Evolutionary conservation across 1,140 invertebrate species (phyloP).

Genomic region (Trachelipus rathkii): DNA sequence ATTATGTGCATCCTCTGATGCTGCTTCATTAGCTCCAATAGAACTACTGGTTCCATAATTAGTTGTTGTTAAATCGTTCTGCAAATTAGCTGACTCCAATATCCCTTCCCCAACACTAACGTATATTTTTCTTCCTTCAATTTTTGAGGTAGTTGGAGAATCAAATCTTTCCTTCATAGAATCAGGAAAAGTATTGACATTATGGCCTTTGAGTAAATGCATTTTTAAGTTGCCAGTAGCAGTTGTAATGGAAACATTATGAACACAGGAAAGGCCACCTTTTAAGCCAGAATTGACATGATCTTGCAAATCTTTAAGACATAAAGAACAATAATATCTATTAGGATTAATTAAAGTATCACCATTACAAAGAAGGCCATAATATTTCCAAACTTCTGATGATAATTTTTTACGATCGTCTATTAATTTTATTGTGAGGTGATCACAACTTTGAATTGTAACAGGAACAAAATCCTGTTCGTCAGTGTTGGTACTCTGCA

Average conservation of each 20-base stretch:
- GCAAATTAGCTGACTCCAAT: no score
- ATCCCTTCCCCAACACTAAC: no score
- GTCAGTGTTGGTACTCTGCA: background rate
- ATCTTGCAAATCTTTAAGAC: background rate
- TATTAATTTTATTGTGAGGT: background rate
- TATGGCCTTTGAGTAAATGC: background rate
- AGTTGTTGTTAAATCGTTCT: no score
- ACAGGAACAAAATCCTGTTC: background rate
- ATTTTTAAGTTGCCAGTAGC: slow-evolving; percentile 7
- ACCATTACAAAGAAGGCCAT: background rate
- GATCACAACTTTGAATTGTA: background rate
- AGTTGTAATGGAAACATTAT: background rate
- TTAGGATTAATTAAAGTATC: background rate
- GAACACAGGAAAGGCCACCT: background rate
- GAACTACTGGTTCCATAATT: no score
- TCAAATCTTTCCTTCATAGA: background rate
- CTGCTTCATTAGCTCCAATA: no score
- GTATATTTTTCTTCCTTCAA: no score
- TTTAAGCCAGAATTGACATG: background rate
- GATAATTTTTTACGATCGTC: background rate
- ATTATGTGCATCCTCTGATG: no score
- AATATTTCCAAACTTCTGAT: background rate
- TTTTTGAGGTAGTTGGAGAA: background rate
- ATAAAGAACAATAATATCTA: slow-evolving; percentile 4
- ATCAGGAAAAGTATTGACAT: background rate